Conservation (phyloP, 2,888 invertebrate genomes). For the Blomia tropicalis region DNA sequence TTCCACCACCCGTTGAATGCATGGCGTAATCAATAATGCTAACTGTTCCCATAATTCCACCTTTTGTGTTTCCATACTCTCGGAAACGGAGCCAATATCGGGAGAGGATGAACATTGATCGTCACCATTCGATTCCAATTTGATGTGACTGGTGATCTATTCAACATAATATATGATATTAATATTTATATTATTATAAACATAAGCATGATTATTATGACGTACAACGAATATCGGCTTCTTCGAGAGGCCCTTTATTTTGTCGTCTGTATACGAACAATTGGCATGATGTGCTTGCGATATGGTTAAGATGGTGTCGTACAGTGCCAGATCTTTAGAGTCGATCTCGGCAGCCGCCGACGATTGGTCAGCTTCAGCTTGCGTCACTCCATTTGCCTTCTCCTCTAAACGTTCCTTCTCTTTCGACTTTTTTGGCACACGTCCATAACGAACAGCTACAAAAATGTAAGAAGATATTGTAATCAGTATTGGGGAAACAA, state of each 20-base stretch:
- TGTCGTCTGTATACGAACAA: conserved; percentile 73
- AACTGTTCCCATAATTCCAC: conserved; percentile 76
- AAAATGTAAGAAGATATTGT: not conserved
- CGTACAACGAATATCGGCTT: conserved; percentile 50
- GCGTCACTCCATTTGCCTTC: conserved; percentile 30
- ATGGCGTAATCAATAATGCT: conserved; percentile 67
- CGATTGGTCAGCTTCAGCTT: conserved; percentile 31
- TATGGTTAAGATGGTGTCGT: conserved; percentile 60
- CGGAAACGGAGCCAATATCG: conserved; percentile 27
- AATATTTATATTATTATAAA: too few species aligned
- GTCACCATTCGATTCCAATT: conserved; percentile 5
- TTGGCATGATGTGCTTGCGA: conserved; percentile 66
- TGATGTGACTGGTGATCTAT: conserved; percentile 30
- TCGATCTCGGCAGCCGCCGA: conserved; percentile 31
- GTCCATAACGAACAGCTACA: conserved; percentile 83
- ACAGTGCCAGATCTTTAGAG: conserved; percentile 47
- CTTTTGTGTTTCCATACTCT: conserved; percentile 49
- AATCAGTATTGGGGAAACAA: too few species aligned
- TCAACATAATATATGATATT: too few species aligned
- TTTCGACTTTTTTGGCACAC: conserved; percentile 80
- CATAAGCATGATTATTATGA: too few species aligned
- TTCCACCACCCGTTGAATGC: conserved; percentile 83
- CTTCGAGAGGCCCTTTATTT: conserved; percentile 50
- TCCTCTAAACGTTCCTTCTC: conserved; percentile 44
- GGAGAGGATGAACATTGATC: conserved; percentile 19